Base-by-base conservation (phyloP, 2,888 invertebrate species). In the Allophyes oxyacanthae region DNA sequence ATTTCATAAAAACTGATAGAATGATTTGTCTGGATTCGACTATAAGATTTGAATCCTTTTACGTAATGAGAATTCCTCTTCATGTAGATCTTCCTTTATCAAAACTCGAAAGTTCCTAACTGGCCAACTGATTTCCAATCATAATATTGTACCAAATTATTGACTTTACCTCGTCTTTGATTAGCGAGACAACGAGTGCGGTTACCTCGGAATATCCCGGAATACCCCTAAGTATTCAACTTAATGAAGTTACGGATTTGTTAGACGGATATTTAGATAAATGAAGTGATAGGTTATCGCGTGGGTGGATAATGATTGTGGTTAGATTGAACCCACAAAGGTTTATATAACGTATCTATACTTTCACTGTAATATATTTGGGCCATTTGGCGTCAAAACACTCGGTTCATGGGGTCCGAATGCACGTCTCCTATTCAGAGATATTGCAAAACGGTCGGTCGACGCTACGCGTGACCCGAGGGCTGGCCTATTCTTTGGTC, bases 111-210 rank as follows among this genome's bases (percentile, higher is more conserved):
- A 56, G 48, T 51, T 50, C 10, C 38, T 48, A 49, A 53, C 56
- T 36, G 48, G 41, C 15, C n/a, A 50, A 20, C 14, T 50, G 54
- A 56, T 51, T 53, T 53, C 46, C 52, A 53, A 71, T 57, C 64
- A 51, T 34, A 72, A 59, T 49, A 42, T 49, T 48, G 44, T 34
- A 56, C 30, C 50, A 20, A 58, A 56, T 37, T 54, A 58, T 64
- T 55, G 64, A 68, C 41, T 55, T 57, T 32, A 45, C 52, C 41
- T 38, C 48, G 34, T 54, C 42, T 53, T 49, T 58, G 44, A 38
- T 68, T 52, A 60, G 44, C 43, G 43, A 63, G 36, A 61, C 62
- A 28, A 15, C 6, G 25, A n/a, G n/a, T 13, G 4, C 26, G 10
- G 28, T 26, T 15, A 11, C 25, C n/a, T 26, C 7, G 5, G 14